Base-by-base conservation (phyloP, 2,797 vertebrate species). In the Capromys pilorides region DNA sequence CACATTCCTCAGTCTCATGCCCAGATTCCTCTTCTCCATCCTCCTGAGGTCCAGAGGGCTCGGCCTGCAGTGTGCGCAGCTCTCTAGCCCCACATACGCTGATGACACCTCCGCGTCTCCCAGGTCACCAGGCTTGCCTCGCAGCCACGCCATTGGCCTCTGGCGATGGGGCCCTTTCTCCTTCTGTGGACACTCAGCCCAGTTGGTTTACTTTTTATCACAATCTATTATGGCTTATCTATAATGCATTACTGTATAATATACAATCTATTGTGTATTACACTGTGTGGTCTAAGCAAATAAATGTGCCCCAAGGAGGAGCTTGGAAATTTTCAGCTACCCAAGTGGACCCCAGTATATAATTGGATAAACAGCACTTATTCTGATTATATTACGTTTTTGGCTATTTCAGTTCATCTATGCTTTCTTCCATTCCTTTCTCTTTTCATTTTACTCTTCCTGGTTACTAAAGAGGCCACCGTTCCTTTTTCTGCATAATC, bases 401-500 rank as follows among this genome's bases (percentile, higher is more conserved):
- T 81, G 57, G 12, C 62, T 67, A 21, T 61, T 79, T 75, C 45
- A 19, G 59, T 69, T 94, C 88, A 92, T 31, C 73, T 41, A 12
- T 26, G 31, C n/a, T 64, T 69, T 59, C 24, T 59, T 36, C 51
- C 18, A 11, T 93, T 91, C 61, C 51, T 90, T 66, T 67, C 64
- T 94, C 84, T 28, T 86, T 81, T 69, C 31, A 45, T 14, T 54
- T 61, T 41, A 41, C 54, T 51, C 12, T 33, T 88, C 88, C 33
- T 59, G 24, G 19, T 26, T 94, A 51, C 31, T 33, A 41, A 87
- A 51, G 10, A 49, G 1, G 36, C 3, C 45, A 45, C 45, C 36
- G n/a, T 80, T 85, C 59, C 57, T 91, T 67, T 77, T 66, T 71
- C 86, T 95, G 86, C 81, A 86, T n/a, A 69, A 91, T 19, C 6